phyloP scores from a whole-genome alignment of 2,888 invertebrate species.

The Nowickia ferox region DNA sequence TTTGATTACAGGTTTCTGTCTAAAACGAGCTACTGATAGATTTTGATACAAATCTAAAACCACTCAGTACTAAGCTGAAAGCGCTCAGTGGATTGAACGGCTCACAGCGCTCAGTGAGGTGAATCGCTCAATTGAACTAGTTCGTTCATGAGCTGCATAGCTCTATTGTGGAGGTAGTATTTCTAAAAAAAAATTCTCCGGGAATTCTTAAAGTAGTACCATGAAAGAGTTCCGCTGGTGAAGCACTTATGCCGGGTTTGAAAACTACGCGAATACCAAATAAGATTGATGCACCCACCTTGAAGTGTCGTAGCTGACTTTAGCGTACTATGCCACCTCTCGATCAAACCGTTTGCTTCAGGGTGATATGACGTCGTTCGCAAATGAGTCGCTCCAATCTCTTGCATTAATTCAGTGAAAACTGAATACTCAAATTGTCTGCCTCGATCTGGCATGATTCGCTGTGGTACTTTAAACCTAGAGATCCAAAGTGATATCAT shows the following conservation, averaged over 20 bases:
- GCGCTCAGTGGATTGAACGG: too few species aligned
- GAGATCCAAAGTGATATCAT: too few species aligned
- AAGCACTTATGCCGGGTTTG: constrained; percentile 32
- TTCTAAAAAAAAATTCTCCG: constrained; percentile 45
- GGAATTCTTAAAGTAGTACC: constrained; percentile 40
- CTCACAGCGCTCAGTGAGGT: too few species aligned
- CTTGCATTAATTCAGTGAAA: constrained; percentile 40
- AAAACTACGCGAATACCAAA: constrained; percentile 36
- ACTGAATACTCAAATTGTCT: constrained; percentile 39
- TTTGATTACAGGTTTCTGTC: too few species aligned
- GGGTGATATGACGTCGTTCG: constrained; percentile 55
- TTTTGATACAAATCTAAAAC: too few species aligned
- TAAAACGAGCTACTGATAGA: too few species aligned
- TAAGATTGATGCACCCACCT: constrained; percentile 31
- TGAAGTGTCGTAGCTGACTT: constrained; percentile 33
- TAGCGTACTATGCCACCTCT: constrained; percentile 36
- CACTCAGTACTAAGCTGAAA: too few species aligned
- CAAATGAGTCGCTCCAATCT: constrained; percentile 45
- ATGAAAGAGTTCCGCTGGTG: constrained; percentile 45
- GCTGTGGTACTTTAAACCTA: constrained; percentile 41
- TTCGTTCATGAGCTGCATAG: too few species aligned
- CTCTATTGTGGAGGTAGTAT: too few species aligned
- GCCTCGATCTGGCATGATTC: constrained; percentile 35
- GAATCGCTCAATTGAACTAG: too few species aligned
- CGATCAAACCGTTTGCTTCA: constrained; percentile 53